A percentile compares a stretch with the other conserved stretches of the same genome.
phyloP scores from a whole-genome alignment of 2,797 vertebrate species.

The Mus minutoides region DNA sequence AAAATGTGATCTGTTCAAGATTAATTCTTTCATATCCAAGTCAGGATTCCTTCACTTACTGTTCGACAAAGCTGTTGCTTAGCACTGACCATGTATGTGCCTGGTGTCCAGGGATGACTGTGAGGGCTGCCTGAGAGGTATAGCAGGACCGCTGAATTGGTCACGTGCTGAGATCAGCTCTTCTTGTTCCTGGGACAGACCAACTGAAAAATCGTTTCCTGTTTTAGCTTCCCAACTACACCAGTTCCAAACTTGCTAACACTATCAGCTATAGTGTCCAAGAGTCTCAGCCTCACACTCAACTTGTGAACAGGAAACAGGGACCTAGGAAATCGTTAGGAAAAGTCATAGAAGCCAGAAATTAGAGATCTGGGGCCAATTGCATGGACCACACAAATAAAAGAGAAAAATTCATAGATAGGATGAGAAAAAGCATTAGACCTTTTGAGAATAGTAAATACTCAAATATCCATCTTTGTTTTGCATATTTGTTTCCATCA shows the following conservation, averaged over 20 bases:
- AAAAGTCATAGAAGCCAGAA: background rate
- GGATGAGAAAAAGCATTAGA: conserved; percentile 30
- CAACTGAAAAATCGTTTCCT: conserved; percentile 10
- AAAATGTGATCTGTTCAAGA: conserved; percentile 50
- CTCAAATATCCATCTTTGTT: background rate
- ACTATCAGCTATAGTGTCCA: background rate
- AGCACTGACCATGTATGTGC: background rate
- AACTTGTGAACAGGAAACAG: background rate
- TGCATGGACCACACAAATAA: background rate
- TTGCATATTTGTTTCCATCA: background rate
- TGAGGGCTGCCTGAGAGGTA: background rate
- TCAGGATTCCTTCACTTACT: conserved; percentile 10
- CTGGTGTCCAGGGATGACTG: background rate
- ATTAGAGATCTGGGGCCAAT: background rate
- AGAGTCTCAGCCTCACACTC: background rate
- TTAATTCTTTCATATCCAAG: conserved; percentile 52
- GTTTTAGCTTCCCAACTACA: conserved; percentile 34
- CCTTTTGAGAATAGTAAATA: conserved; percentile 47
- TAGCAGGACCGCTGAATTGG: too few relatives aligned
- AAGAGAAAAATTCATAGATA: background rate
- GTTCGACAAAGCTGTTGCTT: conserved; percentile 11
- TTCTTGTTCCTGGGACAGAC: background rate
- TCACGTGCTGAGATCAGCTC: background rate
- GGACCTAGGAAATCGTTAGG: background rate
- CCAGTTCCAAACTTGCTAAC: conserved; percentile 27